Evolutionary conservation across 2,888 invertebrate species (phyloP).

Genomic region (Dorcus parallelipipedus): DNA sequence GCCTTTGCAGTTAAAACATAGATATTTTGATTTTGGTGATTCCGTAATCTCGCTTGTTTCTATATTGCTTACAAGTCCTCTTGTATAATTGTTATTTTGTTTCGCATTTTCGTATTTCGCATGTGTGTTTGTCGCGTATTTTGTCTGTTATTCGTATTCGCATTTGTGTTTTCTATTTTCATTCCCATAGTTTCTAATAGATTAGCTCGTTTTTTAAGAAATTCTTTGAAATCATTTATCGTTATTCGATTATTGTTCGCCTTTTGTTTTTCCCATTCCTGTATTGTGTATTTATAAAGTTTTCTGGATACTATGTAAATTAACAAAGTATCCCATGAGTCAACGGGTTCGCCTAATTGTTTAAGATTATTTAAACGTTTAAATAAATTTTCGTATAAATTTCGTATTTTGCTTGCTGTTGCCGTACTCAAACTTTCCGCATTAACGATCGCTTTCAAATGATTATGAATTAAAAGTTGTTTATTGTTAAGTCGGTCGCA

Average conservation of each 20-base stretch:
- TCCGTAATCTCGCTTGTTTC: too few relatives aligned
- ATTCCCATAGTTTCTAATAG: conserved; percentile 9
- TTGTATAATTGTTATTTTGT: too few relatives aligned
- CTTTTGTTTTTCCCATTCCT: conserved; percentile 10
- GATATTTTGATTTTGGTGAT: too few relatives aligned
- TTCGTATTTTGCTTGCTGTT: neutral
- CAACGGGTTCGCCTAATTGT: neutral
- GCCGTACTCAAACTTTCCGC: conserved; percentile 3
- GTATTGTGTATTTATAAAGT: conserved; percentile 2
- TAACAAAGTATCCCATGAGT: conserved; percentile 11
- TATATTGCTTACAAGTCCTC: too few relatives aligned
- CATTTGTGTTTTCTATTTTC: neutral
- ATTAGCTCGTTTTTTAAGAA: conserved; percentile 8
- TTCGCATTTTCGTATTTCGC: too few relatives aligned
- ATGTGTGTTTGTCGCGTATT: too few relatives aligned
- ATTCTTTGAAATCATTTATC: conserved; percentile 2
- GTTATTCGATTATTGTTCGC: neutral
- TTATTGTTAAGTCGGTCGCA: conserved; percentile 19
- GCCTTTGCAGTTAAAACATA: too few relatives aligned
- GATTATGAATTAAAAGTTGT: conserved; percentile 19
- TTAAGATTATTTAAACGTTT: conserved; percentile 10
- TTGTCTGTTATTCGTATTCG: too few relatives aligned
- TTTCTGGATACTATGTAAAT: conserved; percentile 8
- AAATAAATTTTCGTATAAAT: conserved; percentile 3
- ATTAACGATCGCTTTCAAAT: conserved; percentile 19